Percentiles rank a stretch among this genome's conserved stretches.
phyloP scores from a whole-genome alignment of 1,140 invertebrate genomes.

The Nixonia krombeini region DNA sequence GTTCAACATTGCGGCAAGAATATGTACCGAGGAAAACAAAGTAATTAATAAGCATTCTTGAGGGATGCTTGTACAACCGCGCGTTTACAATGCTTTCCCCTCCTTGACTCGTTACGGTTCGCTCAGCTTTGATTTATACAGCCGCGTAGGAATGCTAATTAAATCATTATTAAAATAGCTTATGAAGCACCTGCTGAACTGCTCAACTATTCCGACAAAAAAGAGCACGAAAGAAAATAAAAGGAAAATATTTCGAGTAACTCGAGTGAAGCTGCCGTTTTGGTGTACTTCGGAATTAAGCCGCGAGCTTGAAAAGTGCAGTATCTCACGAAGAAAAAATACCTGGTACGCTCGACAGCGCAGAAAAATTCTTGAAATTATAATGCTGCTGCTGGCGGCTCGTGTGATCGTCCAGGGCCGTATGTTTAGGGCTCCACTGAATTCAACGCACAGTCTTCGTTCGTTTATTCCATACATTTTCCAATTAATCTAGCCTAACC shows the following conservation, averaged over 20 bases:
- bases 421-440: too few species aligned
- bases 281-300: slow-evolving; percentile 6
- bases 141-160: slow-evolving; percentile 66
- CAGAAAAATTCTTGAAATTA: slow-evolving; percentile 22
- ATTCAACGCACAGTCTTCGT: too few species aligned
- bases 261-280: slow-evolving; percentile 1
- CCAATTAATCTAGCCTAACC: too few species aligned
- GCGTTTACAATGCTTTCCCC: slow-evolving; percentile 41
- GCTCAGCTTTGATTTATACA: slow-evolving; percentile 55
- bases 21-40: slow-evolving; percentile 42
- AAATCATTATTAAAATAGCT: slow-evolving; percentile 69
- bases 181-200: slow-evolving; percentile 51
- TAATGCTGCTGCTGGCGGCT: background rate
- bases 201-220: slow-evolving; percentile 57
- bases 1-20: slow-evolving; percentile 18
- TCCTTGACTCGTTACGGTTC: slow-evolving; percentile 33
- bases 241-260: slow-evolving; percentile 45
- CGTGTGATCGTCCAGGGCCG: too few species aligned
- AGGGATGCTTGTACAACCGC: slow-evolving; percentile 40
- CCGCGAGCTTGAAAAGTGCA: slow-evolving; percentile 15
- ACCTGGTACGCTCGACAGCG: slow-evolving; percentile 33
- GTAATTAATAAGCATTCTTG: slow-evolving; percentile 67
- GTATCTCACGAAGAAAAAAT: slow-evolving; percentile 34
- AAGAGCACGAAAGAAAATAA: slow-evolving; percentile 44
- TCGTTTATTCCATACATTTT: too few species aligned